Percentiles rank a stretch among this genome's conserved stretches.
These are phyloP conservation scores for Caracal caracal DNA, from an alignment of 2,113 vertebrate species.

Conservation along the genomic window DNA sequence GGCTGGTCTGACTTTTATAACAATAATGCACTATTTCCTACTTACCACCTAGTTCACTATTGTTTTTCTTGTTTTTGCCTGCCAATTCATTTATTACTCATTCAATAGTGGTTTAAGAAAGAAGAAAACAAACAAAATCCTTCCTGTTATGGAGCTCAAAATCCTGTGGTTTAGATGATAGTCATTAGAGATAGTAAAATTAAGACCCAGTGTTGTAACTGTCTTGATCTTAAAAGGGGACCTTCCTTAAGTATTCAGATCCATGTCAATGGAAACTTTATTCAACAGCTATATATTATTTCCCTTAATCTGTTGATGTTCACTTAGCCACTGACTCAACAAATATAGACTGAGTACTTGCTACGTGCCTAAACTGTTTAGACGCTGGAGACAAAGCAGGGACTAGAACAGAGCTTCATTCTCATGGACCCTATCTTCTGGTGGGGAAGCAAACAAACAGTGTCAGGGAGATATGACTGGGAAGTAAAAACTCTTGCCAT, in stretches of 20 bases:
- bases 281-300: not conserved
- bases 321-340: not conserved
- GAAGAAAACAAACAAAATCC: conserved; percentile 10
- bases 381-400: not conserved
- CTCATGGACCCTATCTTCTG: not conserved
- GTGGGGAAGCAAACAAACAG: not conserved
- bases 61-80: not conserved
- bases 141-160: not conserved
- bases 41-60: not conserved
- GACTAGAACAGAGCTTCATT: not conserved
- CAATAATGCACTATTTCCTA: not conserved
- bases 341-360: not conserved
- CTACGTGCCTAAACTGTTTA: not conserved
- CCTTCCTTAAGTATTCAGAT: not conserved
- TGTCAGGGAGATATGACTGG: not conserved
- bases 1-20: not conserved
- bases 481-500: not conserved
- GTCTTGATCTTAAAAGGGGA: not conserved
- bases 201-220: not conserved
- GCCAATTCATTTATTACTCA: conserved; percentile 35
- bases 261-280: not conserved
- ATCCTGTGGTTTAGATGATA: not conserved
- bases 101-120: not conserved
- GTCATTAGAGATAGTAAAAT: not conserved
- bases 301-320: not conserved